These are phyloP conservation scores for Cryptops parisi DNA, from an alignment of 2,888 invertebrate species.

Conservation along the genomic window DNA sequence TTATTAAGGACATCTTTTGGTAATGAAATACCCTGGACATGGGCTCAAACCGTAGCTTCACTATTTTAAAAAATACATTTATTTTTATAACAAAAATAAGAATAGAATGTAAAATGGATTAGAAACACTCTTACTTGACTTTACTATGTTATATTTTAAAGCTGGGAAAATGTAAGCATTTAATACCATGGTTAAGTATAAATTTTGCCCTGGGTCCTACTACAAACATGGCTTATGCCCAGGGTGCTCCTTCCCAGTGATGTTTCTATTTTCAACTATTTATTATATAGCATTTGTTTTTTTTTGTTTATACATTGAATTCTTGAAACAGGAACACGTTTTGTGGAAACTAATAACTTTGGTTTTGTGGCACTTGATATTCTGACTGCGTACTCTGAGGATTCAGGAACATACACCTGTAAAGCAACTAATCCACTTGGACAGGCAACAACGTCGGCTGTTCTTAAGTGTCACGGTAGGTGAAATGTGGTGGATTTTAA, in stretches of 20 bases:
- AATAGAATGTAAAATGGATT: too few relatives aligned
- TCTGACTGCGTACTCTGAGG: constrained; percentile 86
- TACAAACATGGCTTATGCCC: too few relatives aligned
- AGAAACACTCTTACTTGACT: too few relatives aligned
- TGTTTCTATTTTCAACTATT: not conserved
- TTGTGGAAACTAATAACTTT: constrained; percentile 91
- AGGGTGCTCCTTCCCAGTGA: not conserved
- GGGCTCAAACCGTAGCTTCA: not conserved
- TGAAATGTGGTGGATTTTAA: constrained; percentile 10
- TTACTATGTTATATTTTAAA: too few relatives aligned
- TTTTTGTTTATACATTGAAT: too few relatives aligned
- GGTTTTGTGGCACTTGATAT: constrained; percentile 96
- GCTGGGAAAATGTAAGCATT: too few relatives aligned
- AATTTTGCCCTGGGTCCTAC: too few relatives aligned
- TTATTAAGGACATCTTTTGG: not conserved
- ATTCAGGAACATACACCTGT: constrained; percentile 90
- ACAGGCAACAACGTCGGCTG: constrained; percentile 82
- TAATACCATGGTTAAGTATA: too few relatives aligned
- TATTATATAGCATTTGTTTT: too few relatives aligned
- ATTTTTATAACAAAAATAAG: too few relatives aligned
- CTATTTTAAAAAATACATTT: not conserved
- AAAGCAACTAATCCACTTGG: constrained; percentile 82
- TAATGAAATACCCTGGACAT: not conserved
- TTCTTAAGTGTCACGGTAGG: constrained; percentile 63
- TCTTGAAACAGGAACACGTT: constrained; percentile 75